Base-by-base conservation (phyloP, 1,140 invertebrate species). In the Nasonia longicornis region DNA sequence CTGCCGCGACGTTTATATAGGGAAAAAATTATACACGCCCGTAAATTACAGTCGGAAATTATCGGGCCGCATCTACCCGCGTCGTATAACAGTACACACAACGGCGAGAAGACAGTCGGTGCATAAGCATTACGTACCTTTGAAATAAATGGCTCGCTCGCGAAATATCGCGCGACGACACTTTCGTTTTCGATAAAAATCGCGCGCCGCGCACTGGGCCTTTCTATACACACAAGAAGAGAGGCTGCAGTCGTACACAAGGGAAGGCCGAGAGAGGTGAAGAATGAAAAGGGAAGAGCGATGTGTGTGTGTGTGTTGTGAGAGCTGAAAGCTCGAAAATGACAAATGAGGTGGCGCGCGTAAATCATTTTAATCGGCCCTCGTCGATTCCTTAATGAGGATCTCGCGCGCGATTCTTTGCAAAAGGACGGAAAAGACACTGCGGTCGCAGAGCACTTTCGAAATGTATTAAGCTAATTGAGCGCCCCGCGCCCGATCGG, bases 11-110 rank as follows among this genome's bases (percentile, higher is more conserved):
- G 31, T 35, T 3, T 4, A 35, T 79, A 35, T 22, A 20, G 26
- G 22, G 45, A 64, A 73, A 45, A 75, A 66, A 74, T 75, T 45
- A 69, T 31, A 67, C 16, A 80, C 71, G 26, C 72, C 72, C 72
- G 63, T 80, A 75, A 75, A 80, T 80, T 80, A 74, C 42, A n/a
- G 58, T 66, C 38, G 52, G 71, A 74, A 80, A 80, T 80, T 80
- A 80, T 74, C 78, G 58, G 58, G 16, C 78, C 42, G 38, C 35
- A 74, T 80, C 78, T 80, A n/a, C 38, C 42, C 14, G 2, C 14
- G 2, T 20, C 63, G 70, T 52, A 45, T 78, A 78, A 70, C 45
- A 69, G 76, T 52, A 52, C 42, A 71, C 58, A 71, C 58, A 79
- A 79, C 16, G 48, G 63, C 48, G 52, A 38, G 14, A 16, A 58